These are phyloP conservation scores for Cephus pulcher DNA, from an alignment of 2,888 invertebrate species.

Conservation along the genomic window DNA sequence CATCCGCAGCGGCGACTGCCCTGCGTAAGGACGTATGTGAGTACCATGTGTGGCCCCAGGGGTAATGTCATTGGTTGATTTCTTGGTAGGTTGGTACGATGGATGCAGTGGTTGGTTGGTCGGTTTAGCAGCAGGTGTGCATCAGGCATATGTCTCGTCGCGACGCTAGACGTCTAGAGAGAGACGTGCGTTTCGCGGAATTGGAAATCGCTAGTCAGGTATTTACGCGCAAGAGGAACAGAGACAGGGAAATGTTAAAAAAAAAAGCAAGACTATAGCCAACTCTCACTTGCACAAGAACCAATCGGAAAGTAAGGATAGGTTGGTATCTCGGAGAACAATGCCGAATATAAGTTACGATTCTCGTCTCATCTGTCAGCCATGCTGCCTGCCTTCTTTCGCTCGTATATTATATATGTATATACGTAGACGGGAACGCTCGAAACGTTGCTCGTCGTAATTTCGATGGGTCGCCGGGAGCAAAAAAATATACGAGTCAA, in stretches of 20 bases:
- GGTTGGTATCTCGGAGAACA: neutral
- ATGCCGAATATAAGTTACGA: neutral
- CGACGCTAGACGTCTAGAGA: neutral
- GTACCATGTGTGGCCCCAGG: too few relatives aligned
- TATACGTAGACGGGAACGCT: neutral
- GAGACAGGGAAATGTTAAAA: neutral
- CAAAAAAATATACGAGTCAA: neutral
- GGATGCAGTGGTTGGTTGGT: slow-evolving; percentile 13
- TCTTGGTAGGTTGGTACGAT: neutral
- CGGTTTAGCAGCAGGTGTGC: neutral
- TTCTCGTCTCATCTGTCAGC: neutral
- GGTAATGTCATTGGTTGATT: too few relatives aligned
- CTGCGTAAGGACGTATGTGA: too few relatives aligned
- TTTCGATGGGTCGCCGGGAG: neutral
- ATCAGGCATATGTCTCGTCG: slow-evolving; percentile 11
- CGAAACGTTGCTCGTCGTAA: too few relatives aligned
- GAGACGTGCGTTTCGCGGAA: neutral
- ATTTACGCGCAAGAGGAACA: neutral
- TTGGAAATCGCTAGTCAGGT: neutral
- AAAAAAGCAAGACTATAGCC: neutral
- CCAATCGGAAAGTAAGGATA: neutral
- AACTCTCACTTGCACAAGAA: neutral
- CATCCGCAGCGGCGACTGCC: too few relatives aligned
- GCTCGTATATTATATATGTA: neutral
- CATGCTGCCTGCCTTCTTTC: neutral